Conservation (phyloP, 2,888 invertebrate species). For the Callyntrura guangdongensis region DNA sequence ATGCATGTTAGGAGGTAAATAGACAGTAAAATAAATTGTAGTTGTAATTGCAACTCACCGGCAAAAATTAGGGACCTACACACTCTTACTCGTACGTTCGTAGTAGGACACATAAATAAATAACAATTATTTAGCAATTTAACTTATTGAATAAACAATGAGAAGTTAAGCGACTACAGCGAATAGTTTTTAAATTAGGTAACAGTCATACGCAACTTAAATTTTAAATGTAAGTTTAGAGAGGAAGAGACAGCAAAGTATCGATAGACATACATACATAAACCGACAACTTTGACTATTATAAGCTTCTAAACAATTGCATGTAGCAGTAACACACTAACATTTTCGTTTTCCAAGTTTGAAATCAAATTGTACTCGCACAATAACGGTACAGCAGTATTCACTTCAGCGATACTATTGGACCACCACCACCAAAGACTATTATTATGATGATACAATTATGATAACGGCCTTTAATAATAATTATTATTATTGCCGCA, state of each 20-base stretch:
- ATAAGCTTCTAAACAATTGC: no score
- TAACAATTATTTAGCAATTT: neutral
- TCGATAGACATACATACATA: neutral
- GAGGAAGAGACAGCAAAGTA: neutral
- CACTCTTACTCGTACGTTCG: neutral
- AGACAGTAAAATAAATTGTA: no score
- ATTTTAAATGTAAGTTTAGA: no score
- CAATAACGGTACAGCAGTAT: no score
- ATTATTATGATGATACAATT: conserved; percentile 27
- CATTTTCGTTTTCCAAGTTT: neutral
- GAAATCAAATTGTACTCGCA: neutral
- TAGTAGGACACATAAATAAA: neutral
- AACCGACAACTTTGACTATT: no score
- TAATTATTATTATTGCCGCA: conserved; percentile 20
- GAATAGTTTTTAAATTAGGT: conserved; percentile 17
- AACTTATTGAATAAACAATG: neutral
- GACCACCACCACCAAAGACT: neutral
- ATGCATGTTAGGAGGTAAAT: no score
- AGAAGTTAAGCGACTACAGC: neutral
- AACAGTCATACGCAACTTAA: no score
- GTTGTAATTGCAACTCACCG: no score
- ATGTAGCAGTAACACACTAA: no score
- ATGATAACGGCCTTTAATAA: conserved; percentile 1
- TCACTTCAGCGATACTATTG: neutral
- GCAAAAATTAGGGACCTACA: neutral